A percentile compares a stretch with the other conserved stretches of the same genome.
phyloP scores from a whole-genome alignment of 2,888 invertebrate genomes.

The Pachydiplax longipennis region DNA sequence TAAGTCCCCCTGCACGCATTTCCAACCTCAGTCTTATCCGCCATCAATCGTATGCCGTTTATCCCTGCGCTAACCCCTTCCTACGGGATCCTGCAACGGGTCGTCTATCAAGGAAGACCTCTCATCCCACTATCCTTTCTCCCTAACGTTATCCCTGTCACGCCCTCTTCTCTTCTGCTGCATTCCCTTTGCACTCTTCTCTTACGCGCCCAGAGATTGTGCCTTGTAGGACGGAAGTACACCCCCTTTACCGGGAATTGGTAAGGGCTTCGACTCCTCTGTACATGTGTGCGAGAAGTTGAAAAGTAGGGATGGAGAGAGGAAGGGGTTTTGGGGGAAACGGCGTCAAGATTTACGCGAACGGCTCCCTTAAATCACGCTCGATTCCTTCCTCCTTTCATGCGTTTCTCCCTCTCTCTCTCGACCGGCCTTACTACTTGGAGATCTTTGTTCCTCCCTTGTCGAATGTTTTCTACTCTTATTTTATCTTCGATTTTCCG shows the following conservation, averaged over 20 bases:
- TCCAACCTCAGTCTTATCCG: background rate
- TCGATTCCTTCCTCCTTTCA: background rate
- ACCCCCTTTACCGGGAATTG: background rate
- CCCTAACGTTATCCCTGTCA: background rate
- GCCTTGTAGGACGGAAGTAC: background rate
- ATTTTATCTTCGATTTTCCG: background rate
- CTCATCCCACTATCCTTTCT: background rate
- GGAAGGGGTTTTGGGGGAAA: background rate
- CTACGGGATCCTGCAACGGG: background rate
- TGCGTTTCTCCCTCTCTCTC: background rate
- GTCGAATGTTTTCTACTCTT: background rate
- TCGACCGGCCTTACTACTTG: background rate
- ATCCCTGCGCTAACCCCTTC: background rate
- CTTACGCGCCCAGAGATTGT: background rate
- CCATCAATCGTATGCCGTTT: conserved; percentile 43
- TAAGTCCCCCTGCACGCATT: background rate
- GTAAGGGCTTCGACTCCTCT: background rate
- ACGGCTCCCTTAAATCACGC: conserved; percentile 31
- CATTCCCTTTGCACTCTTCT: background rate
- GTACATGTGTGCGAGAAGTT: background rate
- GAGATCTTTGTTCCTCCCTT: conserved; percentile 19
- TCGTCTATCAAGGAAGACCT: background rate
- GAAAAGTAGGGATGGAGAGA: background rate
- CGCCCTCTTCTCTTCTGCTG: background rate
- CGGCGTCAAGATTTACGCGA: conserved; percentile 38